Percentiles rank a stretch among this genome's conserved stretches.
These are phyloP conservation scores for Festucalex cinctus DNA, from an alignment of 2,113 vertebrate genomes.

Conservation along the genomic window DNA sequence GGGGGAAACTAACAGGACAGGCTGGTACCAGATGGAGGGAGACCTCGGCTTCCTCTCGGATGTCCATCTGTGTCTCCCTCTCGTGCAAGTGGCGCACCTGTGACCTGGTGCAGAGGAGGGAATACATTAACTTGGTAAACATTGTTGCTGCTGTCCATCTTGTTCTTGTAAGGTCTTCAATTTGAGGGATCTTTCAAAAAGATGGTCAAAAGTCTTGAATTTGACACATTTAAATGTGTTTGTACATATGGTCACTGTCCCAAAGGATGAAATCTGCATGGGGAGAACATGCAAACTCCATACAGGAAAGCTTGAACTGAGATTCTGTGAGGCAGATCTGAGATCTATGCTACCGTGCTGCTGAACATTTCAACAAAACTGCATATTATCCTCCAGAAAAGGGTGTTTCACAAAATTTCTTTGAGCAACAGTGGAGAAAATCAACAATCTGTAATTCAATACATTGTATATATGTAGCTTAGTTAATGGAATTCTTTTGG, in stretches of 20 bases:
- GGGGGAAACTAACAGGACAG: constrained; percentile 42
- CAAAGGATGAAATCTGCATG: too few species aligned
- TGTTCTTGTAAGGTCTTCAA: neutral
- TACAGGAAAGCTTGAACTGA: too few species aligned
- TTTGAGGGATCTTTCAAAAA: neutral
- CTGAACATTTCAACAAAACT: too few species aligned
- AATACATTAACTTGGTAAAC: constrained; percentile 5
- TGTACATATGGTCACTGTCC: too few species aligned
- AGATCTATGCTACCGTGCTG: too few species aligned
- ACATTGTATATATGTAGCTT: too few species aligned
- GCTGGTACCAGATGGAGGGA: constrained; percentile 65
- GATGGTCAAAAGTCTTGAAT: too few species aligned
- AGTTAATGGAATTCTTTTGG: too few species aligned
- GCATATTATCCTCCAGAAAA: neutral
- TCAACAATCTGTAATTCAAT: too few species aligned
- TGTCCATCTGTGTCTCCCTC: constrained; percentile 34
- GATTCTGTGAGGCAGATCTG: neutral
- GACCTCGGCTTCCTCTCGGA: constrained; percentile 65
- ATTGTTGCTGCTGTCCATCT: constrained; percentile 32
- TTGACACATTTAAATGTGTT: too few species aligned
- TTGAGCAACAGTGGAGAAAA: neutral
- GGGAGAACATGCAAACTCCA: neutral
- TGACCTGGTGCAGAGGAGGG: constrained; percentile 2
- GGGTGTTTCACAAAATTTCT: neutral
- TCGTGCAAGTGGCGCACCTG: constrained; percentile 43